phyloP scores from a whole-genome alignment of 2,888 invertebrate genomes.

The Drosophila mercatorum region DNA sequence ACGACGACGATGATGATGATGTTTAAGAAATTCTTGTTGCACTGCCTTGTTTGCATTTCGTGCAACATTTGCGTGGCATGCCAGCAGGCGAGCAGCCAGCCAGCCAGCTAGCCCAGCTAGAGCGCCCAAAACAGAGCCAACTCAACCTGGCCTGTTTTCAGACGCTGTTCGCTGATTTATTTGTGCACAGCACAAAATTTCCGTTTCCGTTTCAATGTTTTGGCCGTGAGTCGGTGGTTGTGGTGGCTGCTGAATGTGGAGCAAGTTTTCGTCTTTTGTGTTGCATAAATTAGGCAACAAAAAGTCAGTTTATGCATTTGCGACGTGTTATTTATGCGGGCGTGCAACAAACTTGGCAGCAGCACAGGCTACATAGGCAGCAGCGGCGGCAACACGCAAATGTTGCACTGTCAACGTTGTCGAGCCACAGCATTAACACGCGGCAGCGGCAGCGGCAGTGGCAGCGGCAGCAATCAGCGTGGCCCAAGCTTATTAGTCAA shows the following conservation, averaged over 20 bases:
- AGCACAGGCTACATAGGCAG: constrained; percentile 16
- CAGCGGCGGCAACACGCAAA: constrained; percentile 43
- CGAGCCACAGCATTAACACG: constrained; percentile 23
- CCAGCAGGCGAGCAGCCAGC: constrained; percentile 22
- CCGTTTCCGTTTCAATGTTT: constrained; percentile 68
- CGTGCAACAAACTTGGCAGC: constrained; percentile 71
- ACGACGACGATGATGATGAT: constrained; percentile 7
- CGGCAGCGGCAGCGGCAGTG: constrained; percentile 23
- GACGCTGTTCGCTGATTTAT: constrained; percentile 70
- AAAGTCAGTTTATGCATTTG: constrained; percentile 79
- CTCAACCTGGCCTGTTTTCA: constrained; percentile 55
- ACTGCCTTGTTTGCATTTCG: constrained; percentile 72
- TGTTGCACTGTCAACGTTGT: constrained; percentile 59
- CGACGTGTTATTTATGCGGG: constrained; percentile 79
- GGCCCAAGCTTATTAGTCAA: constrained; percentile 70
- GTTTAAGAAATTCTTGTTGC: constrained; percentile 62
- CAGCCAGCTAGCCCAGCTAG: background rate
- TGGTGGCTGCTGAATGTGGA: constrained; percentile 14
- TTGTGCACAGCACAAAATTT: constrained; percentile 79
- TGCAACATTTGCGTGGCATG: constrained; percentile 69
- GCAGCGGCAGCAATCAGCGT: constrained; percentile 50
- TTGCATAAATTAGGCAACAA: constrained; percentile 79
- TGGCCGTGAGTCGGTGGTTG: constrained; percentile 10
- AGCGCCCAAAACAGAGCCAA: constrained; percentile 19
- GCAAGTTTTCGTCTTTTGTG: constrained; percentile 64